Evolutionary conservation across 2,113 vertebrate species (phyloP), one percentile per base, ranked within the genome.

Genomic region (Malurus melanocephalus): DNA sequence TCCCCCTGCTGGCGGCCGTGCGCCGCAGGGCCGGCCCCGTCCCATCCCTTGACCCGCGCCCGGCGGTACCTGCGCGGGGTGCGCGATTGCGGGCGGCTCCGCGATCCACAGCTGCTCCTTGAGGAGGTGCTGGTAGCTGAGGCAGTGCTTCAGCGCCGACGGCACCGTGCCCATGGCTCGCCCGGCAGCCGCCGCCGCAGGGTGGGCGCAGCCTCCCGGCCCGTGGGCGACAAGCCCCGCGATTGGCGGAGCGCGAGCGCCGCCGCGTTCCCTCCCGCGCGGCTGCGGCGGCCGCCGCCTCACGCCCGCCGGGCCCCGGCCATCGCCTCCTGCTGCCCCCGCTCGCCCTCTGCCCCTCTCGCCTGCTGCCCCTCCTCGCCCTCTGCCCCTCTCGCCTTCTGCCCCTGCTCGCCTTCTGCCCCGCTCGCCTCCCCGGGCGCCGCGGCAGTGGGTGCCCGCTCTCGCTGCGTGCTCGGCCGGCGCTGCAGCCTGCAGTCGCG

Each of bases 401-500:
- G 33, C 33, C 33, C 33, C 33, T 33, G 7, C 16, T 45, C 45
- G 2, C n/a, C 8, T 11, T 3, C 22, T 51, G 42, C 52, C 17
- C 32, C 16, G 11, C 10, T 49, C 56, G 20, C 61, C 21, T 28
- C 19, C 22, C 48, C 20, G n/a, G 15, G 46, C 38, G 15, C 23
- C 35, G 27, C 23, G 59, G 64, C 43, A 3, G 32, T 7, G 38
- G 7, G 27, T 6, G 48, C 13, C 27, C 16, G 43, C 46, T 1
- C 6, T 22, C 3, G 32, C n/a, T n/a, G 35, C 42, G 43, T 52
- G 8, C 22, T 48, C 3, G 56, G 51, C n/a, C 35, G 4, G 61
- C 11, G 15, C 62, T 38, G 9, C 42, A 2, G 51, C 17, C 27
- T 4, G 88, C 16, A 9, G 0, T 15, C 4, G 53, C 11, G 15